A percentile compares a stretch with the other conserved stretches of the same genome.
These are phyloP conservation scores for Dipodomys merriami DNA, from an alignment of 2,113 vertebrate genomes.

Conservation along the genomic window DNA sequence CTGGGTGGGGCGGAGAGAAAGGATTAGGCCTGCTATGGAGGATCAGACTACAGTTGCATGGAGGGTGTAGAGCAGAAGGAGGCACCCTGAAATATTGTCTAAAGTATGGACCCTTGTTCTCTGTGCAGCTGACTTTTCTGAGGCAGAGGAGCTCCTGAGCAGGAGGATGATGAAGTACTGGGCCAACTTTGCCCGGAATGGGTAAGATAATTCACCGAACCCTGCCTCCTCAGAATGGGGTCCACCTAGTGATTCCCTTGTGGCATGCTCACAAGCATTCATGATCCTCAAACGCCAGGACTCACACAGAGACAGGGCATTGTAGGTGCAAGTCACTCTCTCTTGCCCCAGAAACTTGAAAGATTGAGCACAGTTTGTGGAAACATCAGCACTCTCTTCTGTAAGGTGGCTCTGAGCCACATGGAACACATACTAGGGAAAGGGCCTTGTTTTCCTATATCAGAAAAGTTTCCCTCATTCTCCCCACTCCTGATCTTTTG, in stretches of 20 bases:
- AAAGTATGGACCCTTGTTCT: background rate
- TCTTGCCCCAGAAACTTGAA: background rate
- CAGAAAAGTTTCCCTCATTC: background rate
- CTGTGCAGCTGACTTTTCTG: conserved; percentile 83
- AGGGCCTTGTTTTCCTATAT: background rate
- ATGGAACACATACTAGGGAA: background rate
- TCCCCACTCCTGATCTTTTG: background rate
- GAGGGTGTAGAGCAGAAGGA: background rate
- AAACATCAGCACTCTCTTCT: background rate
- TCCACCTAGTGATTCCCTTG: background rate
- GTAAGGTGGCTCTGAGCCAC: background rate
- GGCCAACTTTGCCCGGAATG: conserved; percentile 89
- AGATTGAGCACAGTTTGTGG: background rate
- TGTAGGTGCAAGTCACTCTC: background rate
- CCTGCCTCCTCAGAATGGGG: background rate
- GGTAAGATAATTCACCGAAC: conserved; percentile 84
- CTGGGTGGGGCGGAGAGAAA: background rate
- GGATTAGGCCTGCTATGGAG: background rate
- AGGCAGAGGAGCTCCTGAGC: conserved; percentile 86
- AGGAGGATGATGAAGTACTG: conserved; percentile 91
- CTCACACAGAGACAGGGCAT: background rate
- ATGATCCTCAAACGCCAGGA: background rate
- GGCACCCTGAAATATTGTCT: background rate
- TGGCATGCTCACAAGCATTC: background rate
- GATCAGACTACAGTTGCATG: too few species aligned